These are phyloP conservation scores for Pseudomyrmex dendroicus DNA, from an alignment of 1,140 invertebrate genomes.

Conservation along the genomic window DNA sequence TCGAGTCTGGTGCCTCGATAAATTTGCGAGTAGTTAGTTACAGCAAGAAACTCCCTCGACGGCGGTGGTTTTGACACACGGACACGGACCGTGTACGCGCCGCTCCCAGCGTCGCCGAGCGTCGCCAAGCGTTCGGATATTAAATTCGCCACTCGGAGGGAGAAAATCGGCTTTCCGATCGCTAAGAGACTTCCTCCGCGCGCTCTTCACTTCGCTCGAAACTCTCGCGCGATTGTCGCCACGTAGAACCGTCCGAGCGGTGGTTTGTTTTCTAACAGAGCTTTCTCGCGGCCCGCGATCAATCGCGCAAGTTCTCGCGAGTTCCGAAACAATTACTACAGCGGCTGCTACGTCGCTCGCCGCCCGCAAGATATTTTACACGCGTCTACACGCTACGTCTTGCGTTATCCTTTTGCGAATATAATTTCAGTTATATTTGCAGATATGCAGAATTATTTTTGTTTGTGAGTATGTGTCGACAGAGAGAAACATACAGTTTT, in stretches of 20 bases:
- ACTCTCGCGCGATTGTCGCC: conserved; percentile 44
- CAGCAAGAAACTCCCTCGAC: conserved; percentile 81
- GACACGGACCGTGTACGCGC: conserved; percentile 15
- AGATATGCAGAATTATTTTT: too few relatives aligned
- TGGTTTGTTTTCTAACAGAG: conserved; percentile 49
- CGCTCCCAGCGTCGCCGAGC: conserved; percentile 35
- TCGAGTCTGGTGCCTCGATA: conserved; percentile 80
- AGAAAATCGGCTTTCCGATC: conserved; percentile 62
- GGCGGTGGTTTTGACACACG: conserved; percentile 66
- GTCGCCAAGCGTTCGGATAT: conserved; percentile 41
- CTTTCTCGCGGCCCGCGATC: conserved; percentile 42
- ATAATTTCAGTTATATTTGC: too few relatives aligned
- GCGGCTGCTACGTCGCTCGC: neutral
- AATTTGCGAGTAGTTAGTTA: conserved; percentile 84
- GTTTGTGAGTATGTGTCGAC: too few relatives aligned
- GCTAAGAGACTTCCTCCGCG: neutral
- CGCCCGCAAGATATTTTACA: conserved; percentile 1
- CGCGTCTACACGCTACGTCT: neutral
- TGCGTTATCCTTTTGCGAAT: neutral
- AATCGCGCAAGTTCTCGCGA: conserved; percentile 45
- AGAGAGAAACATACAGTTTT: too few relatives aligned
- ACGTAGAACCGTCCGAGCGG: neutral
- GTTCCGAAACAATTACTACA: conserved; percentile 46
- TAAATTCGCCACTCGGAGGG: conserved; percentile 46
- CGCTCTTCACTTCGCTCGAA: conserved; percentile 11